A percentile compares a stretch with the other conserved stretches of the same genome.
These are phyloP conservation scores for Frankliniella fusca DNA, from an alignment of 2,888 invertebrate genomes.

Conservation along the genomic window DNA sequence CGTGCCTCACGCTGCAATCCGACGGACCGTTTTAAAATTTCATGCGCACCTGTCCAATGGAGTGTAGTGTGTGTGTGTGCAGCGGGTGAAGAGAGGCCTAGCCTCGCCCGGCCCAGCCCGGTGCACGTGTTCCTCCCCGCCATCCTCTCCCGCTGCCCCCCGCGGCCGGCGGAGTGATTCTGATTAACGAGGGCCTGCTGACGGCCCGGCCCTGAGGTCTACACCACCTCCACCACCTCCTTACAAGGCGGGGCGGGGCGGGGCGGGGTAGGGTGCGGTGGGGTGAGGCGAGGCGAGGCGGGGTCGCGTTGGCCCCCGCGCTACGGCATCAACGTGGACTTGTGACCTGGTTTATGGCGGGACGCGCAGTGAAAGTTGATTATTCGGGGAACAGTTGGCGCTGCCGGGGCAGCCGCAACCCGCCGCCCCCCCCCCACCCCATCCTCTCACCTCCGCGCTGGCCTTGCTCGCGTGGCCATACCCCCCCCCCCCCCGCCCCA, in stretches of 20 bases:
- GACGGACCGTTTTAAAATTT: not conserved
- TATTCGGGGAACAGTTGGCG: not conserved
- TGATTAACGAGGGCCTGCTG: not conserved
- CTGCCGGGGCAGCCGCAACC: not conserved
- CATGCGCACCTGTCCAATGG: not conserved
- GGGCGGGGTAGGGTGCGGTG: not conserved
- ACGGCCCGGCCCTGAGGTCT: not conserved
- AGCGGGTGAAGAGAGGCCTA: too few relatives aligned
- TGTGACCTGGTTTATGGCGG: constrained; percentile 16
- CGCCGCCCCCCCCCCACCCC: not conserved
- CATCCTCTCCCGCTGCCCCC: too few relatives aligned
- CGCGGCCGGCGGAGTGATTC: not conserved
- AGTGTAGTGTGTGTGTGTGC: too few relatives aligned
- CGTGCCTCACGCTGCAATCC: too few relatives aligned
- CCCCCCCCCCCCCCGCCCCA: not conserved
- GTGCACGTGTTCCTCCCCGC: too few relatives aligned
- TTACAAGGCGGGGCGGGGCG: not conserved
- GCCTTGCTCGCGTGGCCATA: not conserved
- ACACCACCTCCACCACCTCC: too few relatives aligned
- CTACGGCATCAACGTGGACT: not conserved
- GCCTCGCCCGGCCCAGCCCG: too few relatives aligned
- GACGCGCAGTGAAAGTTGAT: constrained; percentile 25
- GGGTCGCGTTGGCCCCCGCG: not conserved
- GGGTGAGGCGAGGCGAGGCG: not conserved
- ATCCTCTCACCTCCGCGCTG: not conserved